Conservation (phyloP, 2,113 vertebrate genomes). For the Crotalus helleri region DNA sequence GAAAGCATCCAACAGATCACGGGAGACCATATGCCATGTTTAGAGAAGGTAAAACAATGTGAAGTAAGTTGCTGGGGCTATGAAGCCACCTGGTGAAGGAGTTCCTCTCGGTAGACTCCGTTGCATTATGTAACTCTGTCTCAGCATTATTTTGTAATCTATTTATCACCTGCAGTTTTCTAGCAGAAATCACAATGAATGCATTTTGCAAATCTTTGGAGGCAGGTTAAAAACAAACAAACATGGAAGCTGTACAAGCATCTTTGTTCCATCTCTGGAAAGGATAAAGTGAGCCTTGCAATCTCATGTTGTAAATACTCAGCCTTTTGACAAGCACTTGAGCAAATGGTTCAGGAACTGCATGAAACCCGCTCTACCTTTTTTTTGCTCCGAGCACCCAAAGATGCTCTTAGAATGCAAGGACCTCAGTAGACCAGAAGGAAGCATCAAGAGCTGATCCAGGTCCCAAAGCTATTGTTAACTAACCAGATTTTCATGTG, state of each 20-base stretch:
- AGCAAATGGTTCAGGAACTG: neutral
- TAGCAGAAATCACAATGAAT: constrained; percentile 37
- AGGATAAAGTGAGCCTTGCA: neutral
- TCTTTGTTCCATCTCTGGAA: neutral
- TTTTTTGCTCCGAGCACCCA: neutral
- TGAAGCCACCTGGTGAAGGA: constrained; percentile 37
- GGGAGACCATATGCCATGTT: constrained; percentile 51
- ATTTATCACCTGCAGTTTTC: constrained; percentile 28
- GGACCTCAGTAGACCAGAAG: neutral
- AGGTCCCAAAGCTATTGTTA: neutral
- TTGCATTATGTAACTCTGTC: constrained; percentile 43
- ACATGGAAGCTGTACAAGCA: neutral
- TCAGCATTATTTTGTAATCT: constrained; percentile 33
- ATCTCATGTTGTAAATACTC: fast-evolving
- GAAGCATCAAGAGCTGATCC: neutral
- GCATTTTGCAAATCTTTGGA: neutral
- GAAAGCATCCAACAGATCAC: constrained; percentile 60
- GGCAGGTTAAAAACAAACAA: neutral
- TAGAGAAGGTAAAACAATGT: constrained; percentile 61
- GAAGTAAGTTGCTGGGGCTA: constrained; percentile 55
- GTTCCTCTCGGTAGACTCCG: constrained; percentile 38
- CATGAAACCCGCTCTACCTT: neutral
- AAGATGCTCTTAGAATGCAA: neutral
- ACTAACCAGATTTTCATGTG: too few relatives aligned
- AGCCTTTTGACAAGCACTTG: neutral